A percentile compares a stretch with the other conserved stretches of the same genome.
phyloP scores from a whole-genome alignment of 2,888 invertebrate genomes.

The Eupithecia abbreviata region DNA sequence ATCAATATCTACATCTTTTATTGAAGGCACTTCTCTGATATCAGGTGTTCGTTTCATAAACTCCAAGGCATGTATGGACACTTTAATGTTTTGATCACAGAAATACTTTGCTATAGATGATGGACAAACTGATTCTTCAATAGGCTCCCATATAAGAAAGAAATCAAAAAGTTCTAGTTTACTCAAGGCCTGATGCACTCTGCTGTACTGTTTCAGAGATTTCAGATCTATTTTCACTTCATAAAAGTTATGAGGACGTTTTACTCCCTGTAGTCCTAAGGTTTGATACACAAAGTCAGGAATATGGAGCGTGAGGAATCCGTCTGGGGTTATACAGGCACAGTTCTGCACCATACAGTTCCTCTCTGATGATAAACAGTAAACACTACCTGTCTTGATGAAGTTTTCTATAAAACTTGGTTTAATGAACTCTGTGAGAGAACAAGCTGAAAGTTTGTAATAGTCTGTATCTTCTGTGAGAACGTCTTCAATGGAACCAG shows the following conservation, averaged over 20 bases:
- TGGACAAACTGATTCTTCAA: constrained; percentile 65
- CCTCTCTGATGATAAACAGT: constrained; percentile 62
- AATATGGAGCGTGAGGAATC: constrained; percentile 64
- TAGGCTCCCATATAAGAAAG: constrained; percentile 67
- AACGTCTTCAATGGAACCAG: constrained; percentile 59
- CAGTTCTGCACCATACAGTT: constrained; percentile 72
- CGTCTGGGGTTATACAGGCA: constrained; percentile 69
- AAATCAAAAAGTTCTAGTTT: constrained; percentile 67
- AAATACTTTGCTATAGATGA: constrained; percentile 78
- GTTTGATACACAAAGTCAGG: constrained; percentile 68
- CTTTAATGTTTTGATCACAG: constrained; percentile 56
- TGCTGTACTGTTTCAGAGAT: constrained; percentile 55
- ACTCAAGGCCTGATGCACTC: constrained; percentile 53
- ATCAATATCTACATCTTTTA: constrained; percentile 62
- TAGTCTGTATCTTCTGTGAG: constrained; percentile 69
- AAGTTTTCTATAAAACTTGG: constrained; percentile 69
- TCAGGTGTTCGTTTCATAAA: constrained; percentile 55
- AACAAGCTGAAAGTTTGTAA: constrained; percentile 62
- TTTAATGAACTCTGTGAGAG: constrained; percentile 65
- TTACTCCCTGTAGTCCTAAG: constrained; percentile 72
- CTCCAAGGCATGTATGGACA: constrained; percentile 54
- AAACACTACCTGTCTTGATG: constrained; percentile 65
- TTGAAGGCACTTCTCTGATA: constrained; percentile 62
- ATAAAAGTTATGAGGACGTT: constrained; percentile 64
- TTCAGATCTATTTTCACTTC: constrained; percentile 68